Evolutionary conservation across 2,888 invertebrate species (phyloP).

Genomic region (Apodemia mormo): DNA sequence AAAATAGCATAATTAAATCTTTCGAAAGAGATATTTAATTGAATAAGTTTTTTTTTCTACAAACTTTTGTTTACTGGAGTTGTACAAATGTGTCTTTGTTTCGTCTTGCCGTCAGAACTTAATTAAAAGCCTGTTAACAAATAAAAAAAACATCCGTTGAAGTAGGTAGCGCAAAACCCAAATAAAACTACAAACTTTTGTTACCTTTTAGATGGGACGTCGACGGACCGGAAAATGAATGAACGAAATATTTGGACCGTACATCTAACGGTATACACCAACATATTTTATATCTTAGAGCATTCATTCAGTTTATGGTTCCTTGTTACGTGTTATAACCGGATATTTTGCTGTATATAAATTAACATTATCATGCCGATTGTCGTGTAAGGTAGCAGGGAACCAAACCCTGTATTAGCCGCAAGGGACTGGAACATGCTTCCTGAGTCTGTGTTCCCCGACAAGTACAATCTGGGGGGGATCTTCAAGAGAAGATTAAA

Average conservation of each 20-base stretch:
- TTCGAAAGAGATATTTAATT: not conserved
- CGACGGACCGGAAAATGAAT: slow-evolving; percentile 16
- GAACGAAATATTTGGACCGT: slow-evolving; percentile 4
- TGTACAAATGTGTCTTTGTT: not conserved
- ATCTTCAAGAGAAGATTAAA: too few species aligned
- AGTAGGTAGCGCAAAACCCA: not conserved
- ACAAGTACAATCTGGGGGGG: too few species aligned
- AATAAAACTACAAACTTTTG: slow-evolving; percentile 11
- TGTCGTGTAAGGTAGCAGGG: too few species aligned
- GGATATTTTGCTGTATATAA: too few species aligned
- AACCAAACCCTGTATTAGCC: too few species aligned
- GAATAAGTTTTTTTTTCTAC: not conserved
- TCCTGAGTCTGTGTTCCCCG: too few species aligned
- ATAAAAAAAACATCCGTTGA: not conserved
- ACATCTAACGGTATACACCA: not conserved
- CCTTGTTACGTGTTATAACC: too few species aligned
- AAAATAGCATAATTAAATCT: too few species aligned
- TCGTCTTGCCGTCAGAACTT: not conserved
- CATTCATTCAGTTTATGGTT: too few species aligned
- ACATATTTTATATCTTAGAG: too few species aligned
- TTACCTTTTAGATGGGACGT: slow-evolving; percentile 2
- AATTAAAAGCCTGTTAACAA: slow-evolving; percentile 12
- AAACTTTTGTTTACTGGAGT: not conserved
- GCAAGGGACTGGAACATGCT: too few species aligned
- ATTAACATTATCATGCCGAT: too few species aligned